Base-by-base conservation (phyloP, 2,888 invertebrate species). In the Drosophila villosipedis region DNA sequence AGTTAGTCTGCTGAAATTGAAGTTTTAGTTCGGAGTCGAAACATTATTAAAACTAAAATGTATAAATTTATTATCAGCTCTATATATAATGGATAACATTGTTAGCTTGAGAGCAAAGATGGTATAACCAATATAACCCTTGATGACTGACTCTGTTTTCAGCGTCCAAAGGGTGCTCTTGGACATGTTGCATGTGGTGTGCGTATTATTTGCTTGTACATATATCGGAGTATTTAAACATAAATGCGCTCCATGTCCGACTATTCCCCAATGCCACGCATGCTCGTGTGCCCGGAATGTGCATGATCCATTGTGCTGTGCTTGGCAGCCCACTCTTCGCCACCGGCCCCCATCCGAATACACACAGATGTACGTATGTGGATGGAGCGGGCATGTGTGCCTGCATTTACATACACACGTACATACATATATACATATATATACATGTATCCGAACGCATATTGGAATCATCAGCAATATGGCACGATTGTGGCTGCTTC, bases 401-500 rank as follows among this genome's bases (percentile, higher is more conserved):
- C 22, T 22, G 35, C 50, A 59, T 31, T 31, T 25, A 52, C 28
- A 31, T 31, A 49, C 28, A 41, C 22, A 47, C 10, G 19, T 2
- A 30, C 2, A 31, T 58, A 47, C 43, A 65, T 64, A 37, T 35
- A 28, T 25, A 50, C 14, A 25, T 3, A 30, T 43, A 41, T 61
- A 57, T 58, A 68, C 57, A 71, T 76, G 66, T 43, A 67, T 50
- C 33, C 49, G 50, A 75, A 63, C 66, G 65, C 70, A 80, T 76
- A 72, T 72, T 72, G 57, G 58, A 82, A 76, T 83, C 66, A 83
- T 35, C 65, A 57, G 69, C 82, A 71, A 80, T 80, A 76, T 75
- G 69, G 79, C 79, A 79, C 72, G 73, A 76, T 66, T 65, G 41
- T 50, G 52, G 57, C 37, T 64, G 71, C 66, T 74, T 68, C 67